phyloP scores from a whole-genome alignment of 37 sponge, comb jelly and placozoan species.

The Hexactinellida sp. region DNA sequence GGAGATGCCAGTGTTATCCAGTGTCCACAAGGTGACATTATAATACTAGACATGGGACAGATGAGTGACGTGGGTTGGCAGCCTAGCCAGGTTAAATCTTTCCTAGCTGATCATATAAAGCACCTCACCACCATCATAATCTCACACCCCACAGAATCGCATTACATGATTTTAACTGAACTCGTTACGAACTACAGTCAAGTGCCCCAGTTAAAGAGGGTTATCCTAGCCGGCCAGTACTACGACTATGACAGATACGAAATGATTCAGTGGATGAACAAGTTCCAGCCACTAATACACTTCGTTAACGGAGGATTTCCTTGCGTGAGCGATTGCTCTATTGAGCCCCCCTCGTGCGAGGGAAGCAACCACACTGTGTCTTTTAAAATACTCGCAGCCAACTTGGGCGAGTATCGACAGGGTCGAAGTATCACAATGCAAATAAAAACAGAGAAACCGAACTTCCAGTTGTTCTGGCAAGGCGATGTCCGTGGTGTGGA shows the following conservation, averaged over 20 bases:
- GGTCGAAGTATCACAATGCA: slow-evolving; percentile 11
- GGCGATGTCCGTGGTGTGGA: neutral
- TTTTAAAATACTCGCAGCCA: slow-evolving; percentile 18
- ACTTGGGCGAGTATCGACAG: neutral
- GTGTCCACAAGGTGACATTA: slow-evolving; percentile 25
- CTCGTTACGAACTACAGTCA: neutral
- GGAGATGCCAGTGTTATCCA: slow-evolving; percentile 32
- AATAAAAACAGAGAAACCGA: neutral
- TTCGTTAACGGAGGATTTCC: neutral
- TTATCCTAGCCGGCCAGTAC: slow-evolving; percentile 11
- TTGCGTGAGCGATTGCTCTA: neutral
- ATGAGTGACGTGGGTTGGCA: neutral
- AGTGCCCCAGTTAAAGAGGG: neutral
- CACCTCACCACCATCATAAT: neutral
- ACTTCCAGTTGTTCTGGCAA: neutral
- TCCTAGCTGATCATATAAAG: neutral
- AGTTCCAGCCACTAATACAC: neutral
- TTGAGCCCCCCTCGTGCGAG: neutral
- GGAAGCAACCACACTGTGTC: slow-evolving; percentile 1
- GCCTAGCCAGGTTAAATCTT: neutral
- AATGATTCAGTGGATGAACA: neutral
- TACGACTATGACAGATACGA: neutral
- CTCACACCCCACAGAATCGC: slow-evolving; percentile 23
- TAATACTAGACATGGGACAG: slow-evolving; percentile 25
- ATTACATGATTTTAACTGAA: slow-evolving; percentile 12